Evolutionary conservation across 2,888 invertebrate genomes (phyloP), one percentile per base, ranked within the genome.

Genomic region (Lacanobia wlatinum): DNA sequence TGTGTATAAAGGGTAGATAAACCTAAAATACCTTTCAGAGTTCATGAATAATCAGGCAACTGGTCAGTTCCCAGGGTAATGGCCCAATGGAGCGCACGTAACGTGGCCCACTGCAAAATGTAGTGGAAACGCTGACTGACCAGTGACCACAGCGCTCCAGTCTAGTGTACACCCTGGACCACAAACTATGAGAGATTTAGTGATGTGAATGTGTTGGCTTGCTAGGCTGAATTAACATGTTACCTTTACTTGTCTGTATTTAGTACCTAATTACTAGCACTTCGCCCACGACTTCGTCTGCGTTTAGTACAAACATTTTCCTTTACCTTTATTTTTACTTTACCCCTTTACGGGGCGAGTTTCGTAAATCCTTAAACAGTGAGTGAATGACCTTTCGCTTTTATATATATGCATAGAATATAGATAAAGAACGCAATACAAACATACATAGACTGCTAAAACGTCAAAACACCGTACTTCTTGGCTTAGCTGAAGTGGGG

Each of bases 11-110:
- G 6, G 34, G 34, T 34, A 1, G 23, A 8, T 58, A 16, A 56
- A 68, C 60, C 80, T 77, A 78, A 82, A 84, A 82, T 73, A 66
- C 55, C 65, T 74, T 78, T 69, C 60, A 67, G 14, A 69, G 52
- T 76, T 83, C 81, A 77, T 86, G 82, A 86, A 87, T 84, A 83
- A 83, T 81, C 66, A 72, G 68, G 62, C 65, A 83, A 80, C 72
- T 76, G 78, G 75, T 80, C 80, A 82, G 73, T 86, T 88, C 87
- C 82, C 86, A 82, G 74, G 59, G 65, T 84, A 87, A 88, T 88
- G 84, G 80, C 73, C 76, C 87, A 84, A 87, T 86, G 82, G 79
- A 73, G 82, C 84, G 89, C 77, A 79, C 87, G 59, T 86, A 87
- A 88, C 79, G 73, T 73, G 78, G 79, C 67, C 55, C 75, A 75